Evolutionary conservation across 2,888 invertebrate species (phyloP), one percentile per base, ranked within the genome.

Genomic region (Campoletis raptor): DNA sequence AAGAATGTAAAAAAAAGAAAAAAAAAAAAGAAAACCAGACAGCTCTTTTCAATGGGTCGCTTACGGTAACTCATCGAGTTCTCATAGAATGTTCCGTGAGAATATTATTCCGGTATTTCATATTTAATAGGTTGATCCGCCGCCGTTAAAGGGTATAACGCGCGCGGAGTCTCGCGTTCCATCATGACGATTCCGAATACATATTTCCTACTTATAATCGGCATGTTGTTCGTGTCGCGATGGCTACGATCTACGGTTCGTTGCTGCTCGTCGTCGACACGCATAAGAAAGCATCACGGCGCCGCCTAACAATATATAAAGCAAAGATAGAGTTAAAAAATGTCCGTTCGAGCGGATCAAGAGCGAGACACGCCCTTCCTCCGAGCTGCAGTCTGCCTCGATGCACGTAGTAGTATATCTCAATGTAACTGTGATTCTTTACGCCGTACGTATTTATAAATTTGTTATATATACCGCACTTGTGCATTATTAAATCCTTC

Each of bases 301-400:
- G 48, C 15, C 15, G 48, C 15, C 48, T 48, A 48, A 48, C 48
- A 48, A 48, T 48, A 48, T n/a, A n/a, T n/a, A 48, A 69, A 8
- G 12, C 7, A 18, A 72, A 88, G 67, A 24, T 64, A 82, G 48
- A 76, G 64, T 24, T 57, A 54, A 42, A 83, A 74, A 80, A 80
- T 83, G 72, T 86, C 72, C 80, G 80, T 73, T 77, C 52, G 72
- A 85, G 74, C 74, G 57, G 24, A 76, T 42, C 74, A 76, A 82
- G 83, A 81, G 64, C 78, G 69, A 82, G 88, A 87, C 89, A 89
- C 89, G 85, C 89, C 89, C 89, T 88, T 88, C 83, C 89, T 86
- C 83, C 79, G 73, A 77, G 70, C 77, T 72, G 30, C 30, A 30
- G 30, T 3, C 15, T 48, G 48, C 4, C 48, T 48, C 48, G 48